Conservation (phyloP, 2,113 vertebrate genomes). For the Eretmochelys imbricata region DNA sequence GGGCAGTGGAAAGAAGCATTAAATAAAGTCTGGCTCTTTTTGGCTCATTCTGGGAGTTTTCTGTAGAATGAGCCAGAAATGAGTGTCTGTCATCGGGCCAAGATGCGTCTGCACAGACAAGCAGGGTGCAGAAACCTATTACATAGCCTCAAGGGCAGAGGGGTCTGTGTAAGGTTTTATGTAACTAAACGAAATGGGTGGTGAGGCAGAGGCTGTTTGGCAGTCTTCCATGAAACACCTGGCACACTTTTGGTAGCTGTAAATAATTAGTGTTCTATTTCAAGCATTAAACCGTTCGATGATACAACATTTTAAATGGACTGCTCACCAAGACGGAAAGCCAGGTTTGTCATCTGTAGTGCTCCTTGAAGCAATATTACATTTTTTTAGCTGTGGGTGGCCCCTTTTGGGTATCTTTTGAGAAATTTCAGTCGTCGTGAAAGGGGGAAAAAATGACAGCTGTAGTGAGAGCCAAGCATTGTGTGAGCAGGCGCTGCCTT, state of each 20-base stretch:
- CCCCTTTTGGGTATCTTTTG: background rate
- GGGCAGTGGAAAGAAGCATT: background rate
- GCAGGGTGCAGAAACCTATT: background rate
- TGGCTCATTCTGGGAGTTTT: background rate
- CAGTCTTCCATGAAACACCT: background rate
- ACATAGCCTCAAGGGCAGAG: background rate
- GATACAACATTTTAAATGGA: conserved; percentile 25
- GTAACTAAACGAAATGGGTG: background rate
- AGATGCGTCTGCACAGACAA: background rate
- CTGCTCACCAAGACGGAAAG: background rate
- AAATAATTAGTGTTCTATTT: conserved; percentile 40
- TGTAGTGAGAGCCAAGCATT: background rate
- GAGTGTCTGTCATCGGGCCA: background rate
- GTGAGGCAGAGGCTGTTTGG: background rate
- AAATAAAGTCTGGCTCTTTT: background rate
- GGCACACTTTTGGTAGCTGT: rapidly evolving
- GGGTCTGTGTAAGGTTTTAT: background rate
- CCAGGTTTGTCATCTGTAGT: background rate
- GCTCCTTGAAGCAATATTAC: background rate
- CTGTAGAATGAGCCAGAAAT: background rate
- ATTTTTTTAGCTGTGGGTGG: background rate
- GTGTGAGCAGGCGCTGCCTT: background rate
- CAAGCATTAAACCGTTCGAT: background rate
- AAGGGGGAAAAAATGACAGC: background rate
- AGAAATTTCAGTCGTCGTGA: background rate